Evolutionary conservation across 2,113 vertebrate genomes (phyloP).

Genomic region (Petroica traversi): DNA sequence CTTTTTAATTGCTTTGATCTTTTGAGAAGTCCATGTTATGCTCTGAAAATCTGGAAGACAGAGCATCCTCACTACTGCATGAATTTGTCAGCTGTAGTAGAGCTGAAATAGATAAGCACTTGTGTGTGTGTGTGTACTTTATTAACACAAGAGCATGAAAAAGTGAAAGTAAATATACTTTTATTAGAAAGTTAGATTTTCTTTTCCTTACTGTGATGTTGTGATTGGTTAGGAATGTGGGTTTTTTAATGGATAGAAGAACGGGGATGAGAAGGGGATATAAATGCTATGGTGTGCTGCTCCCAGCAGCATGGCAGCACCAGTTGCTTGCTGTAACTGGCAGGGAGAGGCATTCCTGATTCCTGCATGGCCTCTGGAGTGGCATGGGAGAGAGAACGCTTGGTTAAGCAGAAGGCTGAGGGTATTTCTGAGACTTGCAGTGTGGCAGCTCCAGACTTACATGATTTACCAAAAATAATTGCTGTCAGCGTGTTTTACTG

Average conservation of each 20-base stretch:
- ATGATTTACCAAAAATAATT: conserved; percentile 7
- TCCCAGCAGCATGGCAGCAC: not conserved
- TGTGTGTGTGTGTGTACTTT: not conserved
- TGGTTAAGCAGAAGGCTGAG: not conserved
- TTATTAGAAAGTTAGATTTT: not conserved
- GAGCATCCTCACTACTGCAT: not conserved
- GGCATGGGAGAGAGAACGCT: not conserved
- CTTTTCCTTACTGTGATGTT: not conserved
- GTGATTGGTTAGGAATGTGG: not conserved
- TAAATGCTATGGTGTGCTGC: not conserved
- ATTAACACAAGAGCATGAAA: not conserved
- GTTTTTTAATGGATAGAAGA: not conserved
- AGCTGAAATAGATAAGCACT: not conserved
- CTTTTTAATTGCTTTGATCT: conserved; percentile 60
- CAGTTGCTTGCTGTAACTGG: not conserved
- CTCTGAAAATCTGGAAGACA: not conserved
- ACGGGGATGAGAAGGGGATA: not conserved
- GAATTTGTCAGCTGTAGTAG: not conserved
- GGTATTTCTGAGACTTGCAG: not conserved
- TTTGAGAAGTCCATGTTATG: conserved; percentile 1
- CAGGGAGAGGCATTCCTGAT: not conserved
- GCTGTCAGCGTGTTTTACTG: not conserved
- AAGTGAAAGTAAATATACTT: not conserved
- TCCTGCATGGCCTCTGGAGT: not conserved
- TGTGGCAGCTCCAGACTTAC: not conserved